phyloP scores from a whole-genome alignment of 2,113 vertebrate species.

The Camelus bactrianus region DNA sequence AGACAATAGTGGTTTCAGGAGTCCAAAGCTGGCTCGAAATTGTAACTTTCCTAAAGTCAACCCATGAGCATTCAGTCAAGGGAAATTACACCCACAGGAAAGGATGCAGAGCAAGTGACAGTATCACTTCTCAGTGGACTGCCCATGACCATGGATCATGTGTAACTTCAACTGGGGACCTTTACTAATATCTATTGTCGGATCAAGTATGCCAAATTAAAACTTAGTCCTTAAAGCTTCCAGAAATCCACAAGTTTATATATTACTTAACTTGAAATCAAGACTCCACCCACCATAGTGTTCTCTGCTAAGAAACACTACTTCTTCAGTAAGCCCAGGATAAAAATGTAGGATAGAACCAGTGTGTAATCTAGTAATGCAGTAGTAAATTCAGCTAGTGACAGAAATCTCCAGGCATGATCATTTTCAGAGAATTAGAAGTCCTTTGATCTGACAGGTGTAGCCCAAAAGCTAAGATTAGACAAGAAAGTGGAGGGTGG shows the following conservation, averaged over 20 bases:
- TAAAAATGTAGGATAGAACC: neutral
- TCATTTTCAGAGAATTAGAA: neutral
- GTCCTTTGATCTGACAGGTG: neutral
- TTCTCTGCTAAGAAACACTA: neutral
- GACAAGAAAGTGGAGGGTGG: neutral
- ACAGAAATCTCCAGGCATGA: neutral
- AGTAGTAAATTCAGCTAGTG: neutral
- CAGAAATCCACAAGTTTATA: neutral
- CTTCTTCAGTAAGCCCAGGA: neutral
- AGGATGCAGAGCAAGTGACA: neutral
- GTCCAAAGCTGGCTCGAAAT: neutral
- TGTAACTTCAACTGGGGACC: neutral
- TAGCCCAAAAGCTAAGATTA: neutral
- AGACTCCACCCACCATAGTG: neutral
- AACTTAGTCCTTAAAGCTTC: neutral
- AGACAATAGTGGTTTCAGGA: neutral
- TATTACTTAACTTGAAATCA: neutral
- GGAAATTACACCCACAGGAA: neutral
- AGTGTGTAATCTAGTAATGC: neutral
- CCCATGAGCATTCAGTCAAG: neutral
- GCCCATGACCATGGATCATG: neutral
- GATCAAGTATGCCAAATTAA: neutral
- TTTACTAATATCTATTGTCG: neutral
- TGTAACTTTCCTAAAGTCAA: neutral
- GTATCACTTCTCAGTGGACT: neutral